Conservation (phyloP, 23 tunicate genomes). For the Trididemnum clinides region DNA sequence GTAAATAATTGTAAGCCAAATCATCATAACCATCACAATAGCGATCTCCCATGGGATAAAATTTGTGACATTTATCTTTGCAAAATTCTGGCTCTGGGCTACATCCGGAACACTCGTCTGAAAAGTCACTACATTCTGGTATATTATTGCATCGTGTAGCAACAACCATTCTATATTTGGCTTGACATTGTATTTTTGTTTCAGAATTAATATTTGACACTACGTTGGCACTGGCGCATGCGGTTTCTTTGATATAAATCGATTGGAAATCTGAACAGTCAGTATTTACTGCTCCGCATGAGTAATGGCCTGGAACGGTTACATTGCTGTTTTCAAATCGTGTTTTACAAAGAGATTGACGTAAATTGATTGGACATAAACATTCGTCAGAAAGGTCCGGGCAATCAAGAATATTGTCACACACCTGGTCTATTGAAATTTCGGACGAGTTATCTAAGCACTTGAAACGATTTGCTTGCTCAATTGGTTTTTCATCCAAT, state of each 20-base stretch:
- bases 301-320: not conserved
- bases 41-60: slow-evolving; percentile 26
- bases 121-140: slow-evolving; percentile 17
- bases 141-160: not conserved
- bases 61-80: not conserved
- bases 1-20: not conserved
- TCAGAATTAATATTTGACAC: not conserved
- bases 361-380: not conserved
- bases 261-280: not conserved
- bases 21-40: slow-evolving; percentile 11
- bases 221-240: not conserved
- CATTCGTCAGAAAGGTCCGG: not conserved
- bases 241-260: not conserved
- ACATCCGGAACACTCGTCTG: not conserved
- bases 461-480: not conserved
- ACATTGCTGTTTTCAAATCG: not conserved
- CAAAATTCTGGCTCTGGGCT: slow-evolving; percentile 2
- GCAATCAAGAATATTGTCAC: not conserved
- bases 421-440: not conserved
- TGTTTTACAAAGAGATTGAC: not conserved
- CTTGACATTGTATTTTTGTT: not conserved
- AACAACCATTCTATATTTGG: not conserved
- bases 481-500: too few relatives aligned
- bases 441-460: not conserved
- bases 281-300: not conserved